Evolutionary conservation across 2,113 vertebrate species (phyloP).

Genomic region (Agelaius tricolor): DNA sequence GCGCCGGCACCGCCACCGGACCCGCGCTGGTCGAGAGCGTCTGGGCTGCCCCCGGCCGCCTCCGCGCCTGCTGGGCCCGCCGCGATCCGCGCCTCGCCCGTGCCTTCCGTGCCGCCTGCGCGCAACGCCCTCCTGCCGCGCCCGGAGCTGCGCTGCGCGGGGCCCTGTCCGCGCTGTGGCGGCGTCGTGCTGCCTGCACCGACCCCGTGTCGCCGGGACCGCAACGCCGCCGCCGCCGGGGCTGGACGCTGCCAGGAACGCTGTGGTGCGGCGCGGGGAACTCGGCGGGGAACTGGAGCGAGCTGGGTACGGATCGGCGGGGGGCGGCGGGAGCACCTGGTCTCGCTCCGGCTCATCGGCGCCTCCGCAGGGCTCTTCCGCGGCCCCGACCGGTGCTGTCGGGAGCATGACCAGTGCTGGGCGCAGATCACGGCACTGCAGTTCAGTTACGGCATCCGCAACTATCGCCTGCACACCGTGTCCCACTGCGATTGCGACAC

Average conservation of each 20-base stretch:
- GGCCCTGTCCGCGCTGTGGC: background rate
- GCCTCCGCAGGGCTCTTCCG: conserved; percentile 80
- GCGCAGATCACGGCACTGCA: conserved; percentile 80
- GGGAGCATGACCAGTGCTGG: conserved; percentile 86
- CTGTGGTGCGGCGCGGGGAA: conserved; percentile 89
- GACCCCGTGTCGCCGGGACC: background rate
- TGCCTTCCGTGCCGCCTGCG: background rate
- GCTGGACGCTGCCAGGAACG: conserved; percentile 87
- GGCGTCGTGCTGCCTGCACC: background rate
- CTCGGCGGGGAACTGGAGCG: conserved; percentile 73
- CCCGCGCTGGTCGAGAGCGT: background rate
- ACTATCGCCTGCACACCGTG: conserved; percentile 86
- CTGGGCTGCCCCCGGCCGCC: background rate
- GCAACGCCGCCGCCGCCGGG: conserved; percentile 69
- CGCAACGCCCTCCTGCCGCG: background rate
- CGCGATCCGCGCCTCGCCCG: background rate
- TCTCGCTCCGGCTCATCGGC: background rate
- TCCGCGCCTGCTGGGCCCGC: background rate
- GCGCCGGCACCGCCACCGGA: background rate
- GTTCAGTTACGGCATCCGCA: conserved; percentile 83
- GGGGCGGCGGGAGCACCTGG: background rate
- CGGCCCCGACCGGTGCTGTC: conserved; percentile 85
- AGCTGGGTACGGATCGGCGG: conserved; percentile 75
- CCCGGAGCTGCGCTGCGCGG: background rate
- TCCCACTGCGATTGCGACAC: conserved; percentile 90